A percentile compares a stretch with the other conserved stretches of the same genome.
Evolutionary conservation across 2,888 invertebrate species (phyloP).

Genomic region (Heliconius ismenius): DNA sequence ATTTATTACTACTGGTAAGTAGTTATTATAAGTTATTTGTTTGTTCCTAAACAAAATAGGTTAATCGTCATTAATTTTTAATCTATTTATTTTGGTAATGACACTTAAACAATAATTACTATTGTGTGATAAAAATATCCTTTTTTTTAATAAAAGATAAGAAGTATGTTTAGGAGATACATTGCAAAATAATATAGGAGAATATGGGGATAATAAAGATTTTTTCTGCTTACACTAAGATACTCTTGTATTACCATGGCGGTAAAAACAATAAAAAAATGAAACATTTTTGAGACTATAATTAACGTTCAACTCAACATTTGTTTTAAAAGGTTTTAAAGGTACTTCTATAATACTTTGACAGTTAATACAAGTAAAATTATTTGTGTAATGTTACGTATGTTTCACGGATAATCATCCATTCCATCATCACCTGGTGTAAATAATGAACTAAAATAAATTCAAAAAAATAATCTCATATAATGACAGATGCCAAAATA

Average conservation of each 20-base stretch:
- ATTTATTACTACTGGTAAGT: neutral
- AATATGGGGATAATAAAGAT: too few species aligned
- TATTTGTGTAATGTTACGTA: neutral
- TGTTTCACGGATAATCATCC: neutral
- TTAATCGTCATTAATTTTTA: neutral
- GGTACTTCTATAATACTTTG: neutral
- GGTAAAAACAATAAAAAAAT: too few species aligned
- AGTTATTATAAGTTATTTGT: neutral
- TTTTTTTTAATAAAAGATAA: too few species aligned
- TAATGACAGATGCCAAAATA: slow-evolving; percentile 3
- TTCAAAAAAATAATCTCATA: neutral
- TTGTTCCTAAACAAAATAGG: neutral
- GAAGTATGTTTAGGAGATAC: too few species aligned
- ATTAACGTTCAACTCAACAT: too few species aligned
- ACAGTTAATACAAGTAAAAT: neutral
- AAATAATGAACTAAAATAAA: neutral
- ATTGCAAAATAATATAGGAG: too few species aligned
- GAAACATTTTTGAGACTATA: too few species aligned
- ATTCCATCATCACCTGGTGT: neutral
- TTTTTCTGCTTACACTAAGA: too few species aligned
- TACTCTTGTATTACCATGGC: too few species aligned
- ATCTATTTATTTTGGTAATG: neutral
- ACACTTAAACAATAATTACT: neutral
- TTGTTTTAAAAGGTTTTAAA: neutral
- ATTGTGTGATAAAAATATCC: neutral